Conservation (phyloP, 2,797 vertebrate genomes). For the Rhadinocentrus ornatus region DNA sequence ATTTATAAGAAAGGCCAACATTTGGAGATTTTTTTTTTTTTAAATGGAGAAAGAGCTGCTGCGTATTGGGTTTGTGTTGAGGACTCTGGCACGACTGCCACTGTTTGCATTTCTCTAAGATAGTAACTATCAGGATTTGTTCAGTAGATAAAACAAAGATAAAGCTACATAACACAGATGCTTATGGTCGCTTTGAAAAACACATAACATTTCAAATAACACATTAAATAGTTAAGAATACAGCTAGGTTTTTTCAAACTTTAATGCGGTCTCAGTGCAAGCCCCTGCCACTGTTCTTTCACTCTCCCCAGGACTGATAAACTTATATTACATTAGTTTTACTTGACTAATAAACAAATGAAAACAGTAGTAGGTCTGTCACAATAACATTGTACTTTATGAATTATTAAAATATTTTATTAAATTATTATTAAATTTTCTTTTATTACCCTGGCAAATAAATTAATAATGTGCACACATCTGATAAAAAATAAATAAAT, state of each 20-base stretch:
- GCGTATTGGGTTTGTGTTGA: conserved; percentile 3
- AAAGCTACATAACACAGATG: neutral
- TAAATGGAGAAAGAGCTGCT: conserved; percentile 45
- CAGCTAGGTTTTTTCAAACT: neutral
- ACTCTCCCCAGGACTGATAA: neutral
- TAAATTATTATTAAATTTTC: neutral
- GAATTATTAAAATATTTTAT: neutral
- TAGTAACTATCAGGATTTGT: conserved; percentile 18
- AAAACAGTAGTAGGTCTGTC: neutral
- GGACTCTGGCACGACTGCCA: conserved; percentile 19
- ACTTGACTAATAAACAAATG: neutral
- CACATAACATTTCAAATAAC: neutral
- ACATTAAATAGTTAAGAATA: neutral
- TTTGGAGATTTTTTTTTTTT: conserved; percentile 28
- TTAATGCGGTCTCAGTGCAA: neutral
- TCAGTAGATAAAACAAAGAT: conserved; percentile 22
- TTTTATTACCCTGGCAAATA: neutral
- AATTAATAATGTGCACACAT: too few relatives aligned
- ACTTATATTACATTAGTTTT: neutral
- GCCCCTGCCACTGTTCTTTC: neutral
- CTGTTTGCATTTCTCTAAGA: conserved; percentile 47
- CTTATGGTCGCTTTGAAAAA: neutral
- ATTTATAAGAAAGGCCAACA: conserved; percentile 18
- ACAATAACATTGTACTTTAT: neutral
- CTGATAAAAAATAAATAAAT: too few relatives aligned